Base-by-base conservation (phyloP, 2,888 invertebrate genomes). In the Nebria brevicollis region DNA sequence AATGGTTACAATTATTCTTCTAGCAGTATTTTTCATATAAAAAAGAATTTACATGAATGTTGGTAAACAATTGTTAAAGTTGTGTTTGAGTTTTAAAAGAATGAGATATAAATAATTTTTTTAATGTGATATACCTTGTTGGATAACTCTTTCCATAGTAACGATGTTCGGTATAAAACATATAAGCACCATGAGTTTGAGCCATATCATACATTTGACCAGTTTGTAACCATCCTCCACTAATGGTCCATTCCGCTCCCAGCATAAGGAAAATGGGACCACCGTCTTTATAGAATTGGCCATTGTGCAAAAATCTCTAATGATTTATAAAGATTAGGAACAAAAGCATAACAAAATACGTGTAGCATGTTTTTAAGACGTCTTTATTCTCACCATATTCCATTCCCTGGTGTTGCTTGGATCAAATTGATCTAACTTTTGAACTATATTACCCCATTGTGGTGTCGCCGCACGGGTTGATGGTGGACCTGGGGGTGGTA, bases 101-200 rank as follows among this genome's bases (percentile, higher is more conserved):
- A n/a, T n/a, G n/a, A n/a, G n/a, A n/a, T n/a, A n/a, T n/a, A n/a
- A n/a, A n/a, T n/a, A n/a, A 11, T 43, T 5, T 25, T 20, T 20
- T 20, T 1, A 20, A 20, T 20, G 20, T 20, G 20, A 20, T 20
- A 20, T 88, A 96, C 95, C 85, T 85, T 20, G 93, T 93, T 0
- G 96, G 96, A 82, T 90, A 91, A 83, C 94, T 95, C 78, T 91
- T 85, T 0, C 96, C 96, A 86, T 96, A 97, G 87, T 92, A 97
- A 84, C 96, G 91, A 87, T 97, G 96, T 86, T 97, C 97, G 0
- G 95, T 93, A 84, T 94, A 93, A 86, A 94, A 94, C 85, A 95
- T 89, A 4, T 92, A 91, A 0, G 94, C 96, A 1, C 90, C 88
- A 83, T 93, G 90, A 26, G 88, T 86, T 76, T 87, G 85, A 0